Percentiles rank a stretch among this genome's conserved stretches.
Evolutionary conservation across 2,113 vertebrate genomes (phyloP).

Genomic region (Pica pica): DNA sequence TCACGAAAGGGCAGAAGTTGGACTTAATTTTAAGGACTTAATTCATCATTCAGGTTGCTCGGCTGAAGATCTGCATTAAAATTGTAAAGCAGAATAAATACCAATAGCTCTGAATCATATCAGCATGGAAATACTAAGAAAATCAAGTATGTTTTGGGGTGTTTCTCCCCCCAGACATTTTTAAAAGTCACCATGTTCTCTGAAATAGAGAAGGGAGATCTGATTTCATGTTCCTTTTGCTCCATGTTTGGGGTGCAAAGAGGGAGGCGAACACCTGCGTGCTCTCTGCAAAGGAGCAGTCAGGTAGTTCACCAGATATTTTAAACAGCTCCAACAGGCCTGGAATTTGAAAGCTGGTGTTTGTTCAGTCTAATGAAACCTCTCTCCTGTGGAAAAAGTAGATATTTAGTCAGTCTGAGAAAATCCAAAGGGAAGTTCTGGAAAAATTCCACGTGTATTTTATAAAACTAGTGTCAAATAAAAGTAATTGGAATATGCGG

Average conservation of each 20-base stretch:
- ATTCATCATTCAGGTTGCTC: background rate
- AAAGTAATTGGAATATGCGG: background rate
- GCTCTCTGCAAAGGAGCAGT: background rate
- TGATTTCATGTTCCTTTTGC: background rate
- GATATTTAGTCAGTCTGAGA: background rate
- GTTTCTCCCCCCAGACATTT: background rate
- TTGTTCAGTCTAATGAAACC: background rate
- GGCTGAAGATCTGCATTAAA: background rate
- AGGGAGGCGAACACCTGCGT: fast-evolving
- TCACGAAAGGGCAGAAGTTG: background rate
- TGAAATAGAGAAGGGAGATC: background rate
- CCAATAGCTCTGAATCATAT: background rate
- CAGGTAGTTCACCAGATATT: background rate
- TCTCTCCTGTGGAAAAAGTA: background rate
- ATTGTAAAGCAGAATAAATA: background rate
- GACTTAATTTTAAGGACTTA: background rate
- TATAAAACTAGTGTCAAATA: background rate
- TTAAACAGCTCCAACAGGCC: background rate
- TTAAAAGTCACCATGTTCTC: background rate
- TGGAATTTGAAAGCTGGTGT: background rate
- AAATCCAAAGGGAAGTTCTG: background rate
- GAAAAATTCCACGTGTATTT: background rate
- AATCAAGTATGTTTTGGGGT: background rate
- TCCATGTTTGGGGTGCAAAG: background rate
- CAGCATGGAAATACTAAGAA: background rate